A percentile compares a stretch with the other conserved stretches of the same genome.
Evolutionary conservation across 2,113 vertebrate species (phyloP).

Genomic region (Tyrannus savana): DNA sequence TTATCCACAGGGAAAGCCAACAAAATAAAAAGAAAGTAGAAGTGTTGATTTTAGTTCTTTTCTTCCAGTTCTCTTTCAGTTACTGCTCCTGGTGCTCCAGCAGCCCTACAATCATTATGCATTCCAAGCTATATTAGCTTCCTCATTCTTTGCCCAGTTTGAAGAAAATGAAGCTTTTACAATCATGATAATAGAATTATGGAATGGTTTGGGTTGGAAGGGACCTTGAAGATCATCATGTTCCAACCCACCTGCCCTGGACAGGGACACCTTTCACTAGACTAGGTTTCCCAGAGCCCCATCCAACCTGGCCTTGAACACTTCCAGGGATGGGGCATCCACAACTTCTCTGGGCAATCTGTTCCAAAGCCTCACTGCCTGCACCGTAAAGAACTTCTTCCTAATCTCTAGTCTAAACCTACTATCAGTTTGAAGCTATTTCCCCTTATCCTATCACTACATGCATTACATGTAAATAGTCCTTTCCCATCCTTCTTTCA

Average conservation of each 20-base stretch:
- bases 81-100: not conserved
- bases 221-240: not conserved
- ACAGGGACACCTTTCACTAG: not conserved
- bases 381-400: not conserved
- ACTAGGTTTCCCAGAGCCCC: not conserved
- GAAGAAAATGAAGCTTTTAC: not conserved
- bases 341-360: not conserved
- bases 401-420: not conserved
- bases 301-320: not conserved
- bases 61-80: not conserved
- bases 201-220: not conserved
- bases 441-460: not conserved
- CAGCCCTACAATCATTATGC: not conserved
- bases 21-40: not conserved
- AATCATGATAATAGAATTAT: not conserved
- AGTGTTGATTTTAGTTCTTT: not conserved
- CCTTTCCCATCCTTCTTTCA: not conserved
- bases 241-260: not conserved
- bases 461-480: not conserved
- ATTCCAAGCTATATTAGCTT: not conserved
- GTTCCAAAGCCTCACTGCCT: not conserved
- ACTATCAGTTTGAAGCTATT: not conserved
- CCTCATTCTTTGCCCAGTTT: not conserved
- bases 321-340: not conserved
- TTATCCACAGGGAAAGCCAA: not conserved